A percentile compares a stretch with the other conserved stretches of the same genome.
Conservation (phyloP, 2,113 vertebrate species). For the Burhinus bistriatus region DNA sequence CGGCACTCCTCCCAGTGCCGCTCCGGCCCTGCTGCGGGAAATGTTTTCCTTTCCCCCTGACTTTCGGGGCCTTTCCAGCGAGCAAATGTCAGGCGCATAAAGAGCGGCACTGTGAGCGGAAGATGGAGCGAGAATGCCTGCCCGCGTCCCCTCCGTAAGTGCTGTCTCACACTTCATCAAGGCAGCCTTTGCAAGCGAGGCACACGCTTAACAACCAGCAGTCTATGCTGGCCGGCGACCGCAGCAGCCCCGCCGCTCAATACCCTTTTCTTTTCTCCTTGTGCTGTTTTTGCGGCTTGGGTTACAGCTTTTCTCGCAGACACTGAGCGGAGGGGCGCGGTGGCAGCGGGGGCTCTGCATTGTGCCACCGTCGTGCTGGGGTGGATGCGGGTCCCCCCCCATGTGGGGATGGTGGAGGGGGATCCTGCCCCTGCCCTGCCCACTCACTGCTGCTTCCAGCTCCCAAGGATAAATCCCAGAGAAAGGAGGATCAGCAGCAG, state of each 20-base stretch:
- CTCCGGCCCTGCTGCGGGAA: constrained; percentile 3
- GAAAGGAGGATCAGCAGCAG: not conserved
- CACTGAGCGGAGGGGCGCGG: not conserved
- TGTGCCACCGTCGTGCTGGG: not conserved
- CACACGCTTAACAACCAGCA: constrained; percentile 63
- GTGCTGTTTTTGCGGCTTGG: constrained; percentile 18
- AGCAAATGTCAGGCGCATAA: constrained; percentile 72
- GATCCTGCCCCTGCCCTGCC: not conserved
- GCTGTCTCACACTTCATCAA: constrained; percentile 73
- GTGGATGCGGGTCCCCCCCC: not conserved
- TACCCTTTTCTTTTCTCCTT: constrained; percentile 64
- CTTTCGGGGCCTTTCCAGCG: constrained; percentile 55
- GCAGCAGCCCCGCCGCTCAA: constrained; percentile 56
- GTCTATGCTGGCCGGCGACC: constrained; percentile 64
- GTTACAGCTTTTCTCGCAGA: constrained; percentile 53
- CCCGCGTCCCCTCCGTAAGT: constrained; percentile 64
- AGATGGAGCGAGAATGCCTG: constrained; percentile 65
- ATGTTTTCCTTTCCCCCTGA: constrained; percentile 66
- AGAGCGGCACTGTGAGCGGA: constrained; percentile 69
- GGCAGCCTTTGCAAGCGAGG: constrained; percentile 66
- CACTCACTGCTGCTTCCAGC: not conserved
- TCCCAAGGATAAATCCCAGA: not conserved
- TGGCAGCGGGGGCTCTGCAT: not conserved
- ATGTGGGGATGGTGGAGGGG: not conserved
- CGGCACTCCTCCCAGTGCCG: not conserved